Evolutionary conservation across 2,888 invertebrate species (phyloP), one percentile per base, ranked within the genome.

Genomic region (Polyommatus iphigenia): DNA sequence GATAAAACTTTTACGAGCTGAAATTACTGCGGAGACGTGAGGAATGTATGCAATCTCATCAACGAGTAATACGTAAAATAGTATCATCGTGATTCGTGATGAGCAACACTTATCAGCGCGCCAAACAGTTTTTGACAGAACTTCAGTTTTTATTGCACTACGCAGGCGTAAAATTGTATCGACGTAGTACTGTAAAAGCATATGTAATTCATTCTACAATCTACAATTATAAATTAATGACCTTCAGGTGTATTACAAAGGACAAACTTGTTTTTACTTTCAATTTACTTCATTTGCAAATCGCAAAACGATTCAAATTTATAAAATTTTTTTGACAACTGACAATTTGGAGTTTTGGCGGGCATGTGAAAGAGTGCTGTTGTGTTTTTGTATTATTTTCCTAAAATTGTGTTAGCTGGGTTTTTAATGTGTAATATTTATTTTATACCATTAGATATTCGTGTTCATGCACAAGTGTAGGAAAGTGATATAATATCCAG

Each of bases 31-130:
- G 82, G 83, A 78, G 82, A 88, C 93, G 93, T 91, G 84, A 84
- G 83, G 81, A 86, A 83, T 85, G 90, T 82, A 83, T 81, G 88
- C 83, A 88, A 89, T 86, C 90, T 87, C 90, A 81, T 82, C 85
- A 82, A 84, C 87, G 87, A 93, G 92, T 93, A 84, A 80, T 79
- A 89, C 90, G 90, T 88, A 87, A 88, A 87, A 86, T 87, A 91
- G 88, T 91, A 90, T 92, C 93, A 92, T 92, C 84, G 89, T 90
- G 90, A 88, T 87, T 92, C 84, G 89, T 90, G 90, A 88, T 87
- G 87, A 87, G 84, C 85, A 83, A 82, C 83, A 87, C 88, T 86
- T 90, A 92, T 85, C 91, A 91, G 90, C 91, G 90, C 92, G 92
- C 92, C 91, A 93, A 92, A 92, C 89, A 89, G 86, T 85, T 85